Percentiles rank a stretch among this genome's conserved stretches.
Evolutionary conservation across 2,888 invertebrate species (phyloP).

Genomic region (Caenorhabditis becei): DNA sequence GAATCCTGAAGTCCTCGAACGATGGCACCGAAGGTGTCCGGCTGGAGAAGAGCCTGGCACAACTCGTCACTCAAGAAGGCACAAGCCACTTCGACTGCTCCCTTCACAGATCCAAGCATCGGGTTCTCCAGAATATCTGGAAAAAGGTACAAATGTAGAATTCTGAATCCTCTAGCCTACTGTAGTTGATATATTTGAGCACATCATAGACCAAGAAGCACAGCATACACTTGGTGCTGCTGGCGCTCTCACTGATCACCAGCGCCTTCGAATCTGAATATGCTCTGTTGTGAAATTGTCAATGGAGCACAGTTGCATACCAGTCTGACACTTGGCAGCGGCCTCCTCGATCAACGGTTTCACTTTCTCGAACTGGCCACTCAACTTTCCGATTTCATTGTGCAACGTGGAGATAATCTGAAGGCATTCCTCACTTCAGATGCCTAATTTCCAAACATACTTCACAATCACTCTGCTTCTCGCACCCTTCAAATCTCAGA

Average conservation of each 20-base stretch:
- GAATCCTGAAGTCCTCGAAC: slow-evolving; percentile 62
- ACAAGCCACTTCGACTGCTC: slow-evolving; percentile 36
- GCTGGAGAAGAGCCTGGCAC: slow-evolving; percentile 43
- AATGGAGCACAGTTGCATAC: neutral
- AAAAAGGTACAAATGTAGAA: neutral
- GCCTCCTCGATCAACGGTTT: slow-evolving; percentile 4
- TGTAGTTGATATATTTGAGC: slow-evolving; percentile 60
- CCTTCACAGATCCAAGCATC: slow-evolving; percentile 27
- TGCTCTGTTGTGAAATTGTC: neutral
- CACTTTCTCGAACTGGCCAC: slow-evolving; percentile 7
- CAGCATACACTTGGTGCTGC: slow-evolving; percentile 46
- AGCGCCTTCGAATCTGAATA: slow-evolving; percentile 3
- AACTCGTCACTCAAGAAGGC: slow-evolving; percentile 19
- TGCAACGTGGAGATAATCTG: slow-evolving; percentile 37
- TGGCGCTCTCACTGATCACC: slow-evolving; percentile 21
- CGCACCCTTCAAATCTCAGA: slow-evolving; percentile 21
- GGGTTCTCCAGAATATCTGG: slow-evolving; percentile 57
- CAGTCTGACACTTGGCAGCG: slow-evolving; percentile 10
- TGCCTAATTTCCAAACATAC: neutral
- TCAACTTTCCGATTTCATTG: slow-evolving; percentile 10
- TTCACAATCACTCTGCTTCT: slow-evolving; percentile 24
- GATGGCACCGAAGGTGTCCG: slow-evolving; percentile 45
- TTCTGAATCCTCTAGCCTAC: slow-evolving; percentile 15
- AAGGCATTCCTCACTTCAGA: neutral
- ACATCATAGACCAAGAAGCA: slow-evolving; percentile 61